Evolutionary conservation across 1,140 invertebrate species (phyloP), one percentile per base, ranked within the genome.

Genomic region (Holcopasites calliopsidis): DNA sequence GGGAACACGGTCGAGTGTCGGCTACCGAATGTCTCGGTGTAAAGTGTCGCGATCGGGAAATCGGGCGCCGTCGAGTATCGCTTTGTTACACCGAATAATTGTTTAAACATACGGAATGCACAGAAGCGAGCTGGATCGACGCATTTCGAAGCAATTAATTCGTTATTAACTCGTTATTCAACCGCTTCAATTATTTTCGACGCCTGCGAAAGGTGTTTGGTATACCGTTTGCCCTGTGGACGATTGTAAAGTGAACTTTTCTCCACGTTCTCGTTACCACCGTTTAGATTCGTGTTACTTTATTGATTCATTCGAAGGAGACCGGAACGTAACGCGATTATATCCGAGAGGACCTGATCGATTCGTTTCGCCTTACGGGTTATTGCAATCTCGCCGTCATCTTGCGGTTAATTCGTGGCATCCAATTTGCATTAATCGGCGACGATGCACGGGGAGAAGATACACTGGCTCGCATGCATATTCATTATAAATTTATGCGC

Each of bases 381-480:
- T n/a, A n/a, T 72, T 52, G 55, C 44, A 21, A 44, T 11, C 8
- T 18, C 49, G 49, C 28, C 49, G 33, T 65, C 49, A 33, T 73
- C 47, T 65, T 60, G n/a, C 38, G 47, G 60, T 40, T 65, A 77
- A 77, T 72, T 77, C 52, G 58, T 33, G 60, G 52, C 44, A 28
- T 73, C 38, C 58, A 62, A 77, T 77, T 71, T 70, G 52, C 75
- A 65, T 58, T 77, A 50, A 65, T 77, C 69, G 55, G 28, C 5
- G 61, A 54, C 18, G 60, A 52, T 33, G n/a, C 35, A 10, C 21
- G 5, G 13, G 13, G 44, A 31, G 42, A 50, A 49, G 44, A 62
- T 72, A 58, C 66, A 35, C 16, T n/a, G 21, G 6, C 10, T 47
- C 54, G n/a, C 54, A 69, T 69, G 38, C 66, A 69, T 69, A 69